These are phyloP conservation scores for Actias luna DNA, from an alignment of 2,888 invertebrate genomes.

Conservation along the genomic window DNA sequence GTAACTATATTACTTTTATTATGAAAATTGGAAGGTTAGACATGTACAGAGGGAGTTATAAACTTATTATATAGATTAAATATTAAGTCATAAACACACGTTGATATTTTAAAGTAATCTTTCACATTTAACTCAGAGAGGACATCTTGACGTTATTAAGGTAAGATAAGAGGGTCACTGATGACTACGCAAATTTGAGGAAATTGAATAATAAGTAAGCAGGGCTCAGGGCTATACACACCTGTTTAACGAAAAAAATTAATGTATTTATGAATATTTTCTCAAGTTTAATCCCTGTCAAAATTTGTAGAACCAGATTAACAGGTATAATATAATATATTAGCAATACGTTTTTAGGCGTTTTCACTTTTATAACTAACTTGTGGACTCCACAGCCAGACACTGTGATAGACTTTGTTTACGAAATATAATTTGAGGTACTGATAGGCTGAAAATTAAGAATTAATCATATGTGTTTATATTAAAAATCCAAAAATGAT, in stretches of 20 bases:
- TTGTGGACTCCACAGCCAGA: too few species aligned
- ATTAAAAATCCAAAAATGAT: too few species aligned
- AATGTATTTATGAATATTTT: not conserved
- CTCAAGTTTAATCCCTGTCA: not conserved
- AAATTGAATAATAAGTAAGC: not conserved
- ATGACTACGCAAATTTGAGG: not conserved
- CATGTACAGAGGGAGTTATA: too few species aligned
- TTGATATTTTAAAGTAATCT: not conserved
- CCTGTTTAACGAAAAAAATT: not conserved
- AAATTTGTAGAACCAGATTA: not conserved
- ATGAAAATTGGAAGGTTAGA: too few species aligned
- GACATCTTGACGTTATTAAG: constrained; percentile 1
- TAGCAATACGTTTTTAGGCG: not conserved
- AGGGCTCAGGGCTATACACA: not conserved
- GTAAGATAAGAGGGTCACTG: not conserved
- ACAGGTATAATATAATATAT: not conserved
- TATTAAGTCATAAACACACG: not conserved
- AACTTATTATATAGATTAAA: too few species aligned
- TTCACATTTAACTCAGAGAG: not conserved
- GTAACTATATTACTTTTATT: too few species aligned
- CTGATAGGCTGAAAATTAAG: too few species aligned
- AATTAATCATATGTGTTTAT: too few species aligned
- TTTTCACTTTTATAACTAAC: not conserved
- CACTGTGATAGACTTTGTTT: too few species aligned
- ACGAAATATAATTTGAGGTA: too few species aligned